These are phyloP conservation scores for Hippopotamyrus pictus DNA, from an alignment of 2,797 vertebrate species.

Conservation along the genomic window DNA sequence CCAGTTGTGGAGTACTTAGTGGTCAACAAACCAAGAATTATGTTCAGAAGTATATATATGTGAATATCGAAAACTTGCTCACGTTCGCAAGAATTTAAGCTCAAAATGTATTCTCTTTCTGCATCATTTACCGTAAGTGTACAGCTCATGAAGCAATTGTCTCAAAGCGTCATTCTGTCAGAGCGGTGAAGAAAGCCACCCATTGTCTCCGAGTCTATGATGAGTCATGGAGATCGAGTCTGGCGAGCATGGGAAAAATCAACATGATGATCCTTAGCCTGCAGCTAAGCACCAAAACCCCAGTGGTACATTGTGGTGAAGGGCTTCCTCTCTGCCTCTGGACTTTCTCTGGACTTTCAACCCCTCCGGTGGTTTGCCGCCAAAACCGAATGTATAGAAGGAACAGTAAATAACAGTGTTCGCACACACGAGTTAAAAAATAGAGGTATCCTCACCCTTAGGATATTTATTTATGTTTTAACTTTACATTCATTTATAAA, in stretches of 20 bases:
- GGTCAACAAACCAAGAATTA: background rate
- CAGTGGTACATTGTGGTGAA: constrained; percentile 62
- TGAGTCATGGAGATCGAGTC: constrained; percentile 24
- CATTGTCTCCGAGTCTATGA: constrained; percentile 5
- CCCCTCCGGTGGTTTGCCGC: constrained; percentile 49
- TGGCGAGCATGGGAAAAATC: constrained; percentile 24
- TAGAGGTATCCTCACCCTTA: constrained; percentile 64
- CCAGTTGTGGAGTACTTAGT: background rate
- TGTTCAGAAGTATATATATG: background rate
- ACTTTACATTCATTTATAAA: constrained; percentile 56
- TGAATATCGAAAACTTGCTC: background rate
- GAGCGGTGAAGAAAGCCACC: background rate
- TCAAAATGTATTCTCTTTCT: background rate
- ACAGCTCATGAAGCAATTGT: background rate
- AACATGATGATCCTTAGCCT: constrained; percentile 31
- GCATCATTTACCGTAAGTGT: constrained; percentile 4
- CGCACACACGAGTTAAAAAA: constrained; percentile 57
- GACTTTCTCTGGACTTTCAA: constrained; percentile 58
- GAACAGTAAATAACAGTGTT: constrained; percentile 62
- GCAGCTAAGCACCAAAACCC: constrained; percentile 36
- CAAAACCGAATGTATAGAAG: constrained; percentile 65
- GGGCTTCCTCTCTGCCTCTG: constrained; percentile 35
- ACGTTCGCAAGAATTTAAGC: background rate
- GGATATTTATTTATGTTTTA: constrained; percentile 55
- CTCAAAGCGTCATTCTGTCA: background rate